A percentile compares a stretch with the other conserved stretches of the same genome.
Conservation (phyloP, 2,888 invertebrate genomes). For the Plagodis pulveraria region DNA sequence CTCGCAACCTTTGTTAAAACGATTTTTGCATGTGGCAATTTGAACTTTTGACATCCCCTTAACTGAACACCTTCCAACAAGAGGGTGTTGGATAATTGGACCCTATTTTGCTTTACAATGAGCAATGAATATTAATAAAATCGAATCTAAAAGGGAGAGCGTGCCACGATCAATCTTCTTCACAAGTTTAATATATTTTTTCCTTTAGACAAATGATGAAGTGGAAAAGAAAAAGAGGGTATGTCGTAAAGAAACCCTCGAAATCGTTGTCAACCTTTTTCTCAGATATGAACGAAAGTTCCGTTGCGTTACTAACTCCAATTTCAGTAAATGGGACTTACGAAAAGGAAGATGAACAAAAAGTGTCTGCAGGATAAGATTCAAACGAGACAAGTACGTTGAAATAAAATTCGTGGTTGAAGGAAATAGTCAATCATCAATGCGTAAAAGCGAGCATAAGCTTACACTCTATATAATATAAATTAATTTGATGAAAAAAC, state of each 20-base stretch:
- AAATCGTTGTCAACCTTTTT: conserved; percentile 42
- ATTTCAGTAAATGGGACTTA: conserved; percentile 36
- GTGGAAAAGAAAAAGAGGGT: conserved; percentile 44
- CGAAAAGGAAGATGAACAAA: conserved; percentile 17
- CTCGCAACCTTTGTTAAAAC: conserved; percentile 62
- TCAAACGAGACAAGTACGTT: conserved; percentile 3
- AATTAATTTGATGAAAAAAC: conserved; percentile 1
- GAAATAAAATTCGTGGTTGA: neutral
- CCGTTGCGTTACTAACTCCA: conserved; percentile 35
- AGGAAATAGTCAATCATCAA: neutral
- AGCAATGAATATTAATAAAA: conserved; percentile 79
- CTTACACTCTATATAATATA: neutral
- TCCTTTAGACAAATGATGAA: conserved; percentile 54
- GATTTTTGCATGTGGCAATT: conserved; percentile 74
- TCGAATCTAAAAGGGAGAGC: conserved; percentile 46
- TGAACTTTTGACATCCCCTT: conserved; percentile 55
- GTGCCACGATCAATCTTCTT: conserved; percentile 58
- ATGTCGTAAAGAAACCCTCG: conserved; percentile 41
- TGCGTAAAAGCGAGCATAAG: conserved; percentile 1
- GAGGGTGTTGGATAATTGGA: conserved; percentile 53
- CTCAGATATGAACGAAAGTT: conserved; percentile 38
- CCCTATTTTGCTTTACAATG: conserved; percentile 69
- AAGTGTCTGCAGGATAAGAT: conserved; percentile 5
- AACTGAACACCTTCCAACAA: conserved; percentile 60
- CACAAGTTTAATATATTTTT: conserved; percentile 50